Percentiles rank a stretch among this genome's conserved stretches.
These are phyloP conservation scores for Crypturellus tataupa DNA, from an alignment of 2,797 vertebrate species.

Conservation along the genomic window DNA sequence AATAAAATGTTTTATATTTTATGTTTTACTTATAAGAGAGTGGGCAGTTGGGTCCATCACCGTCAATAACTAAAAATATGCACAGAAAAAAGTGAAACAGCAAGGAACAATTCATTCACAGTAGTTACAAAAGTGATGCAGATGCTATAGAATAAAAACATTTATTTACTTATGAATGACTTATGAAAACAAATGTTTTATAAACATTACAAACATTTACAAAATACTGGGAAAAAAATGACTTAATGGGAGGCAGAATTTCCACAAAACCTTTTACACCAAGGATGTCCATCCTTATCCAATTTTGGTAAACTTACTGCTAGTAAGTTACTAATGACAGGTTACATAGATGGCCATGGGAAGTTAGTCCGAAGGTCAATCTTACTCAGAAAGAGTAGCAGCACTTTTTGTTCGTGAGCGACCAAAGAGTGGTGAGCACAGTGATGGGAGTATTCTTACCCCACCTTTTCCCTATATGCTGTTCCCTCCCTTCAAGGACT, in stretches of 20 bases:
- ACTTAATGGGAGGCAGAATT: neutral
- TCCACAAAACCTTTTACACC: neutral
- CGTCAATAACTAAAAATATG: neutral
- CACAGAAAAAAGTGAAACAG: neutral
- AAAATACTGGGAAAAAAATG: neutral
- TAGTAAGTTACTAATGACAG: neutral
- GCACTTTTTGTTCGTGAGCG: neutral
- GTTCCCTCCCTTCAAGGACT: neutral
- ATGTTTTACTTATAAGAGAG: constrained; percentile 4
- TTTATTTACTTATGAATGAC: neutral
- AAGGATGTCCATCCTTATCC: neutral
- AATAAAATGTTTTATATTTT: neutral
- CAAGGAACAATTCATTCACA: neutral
- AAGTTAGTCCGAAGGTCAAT: neutral
- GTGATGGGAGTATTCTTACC: neutral
- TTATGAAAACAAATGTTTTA: neutral
- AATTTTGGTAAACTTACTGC: neutral
- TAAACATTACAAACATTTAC: neutral
- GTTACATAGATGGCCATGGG: neutral
- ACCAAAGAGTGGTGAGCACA: neutral
- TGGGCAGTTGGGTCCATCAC: neutral
- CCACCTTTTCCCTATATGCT: neutral
- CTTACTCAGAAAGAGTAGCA: neutral
- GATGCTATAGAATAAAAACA: neutral
- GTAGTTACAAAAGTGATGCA: neutral